Evolutionary conservation across 2,797 vertebrate genomes (phyloP).

Genomic region (Antrozous pallidus): DNA sequence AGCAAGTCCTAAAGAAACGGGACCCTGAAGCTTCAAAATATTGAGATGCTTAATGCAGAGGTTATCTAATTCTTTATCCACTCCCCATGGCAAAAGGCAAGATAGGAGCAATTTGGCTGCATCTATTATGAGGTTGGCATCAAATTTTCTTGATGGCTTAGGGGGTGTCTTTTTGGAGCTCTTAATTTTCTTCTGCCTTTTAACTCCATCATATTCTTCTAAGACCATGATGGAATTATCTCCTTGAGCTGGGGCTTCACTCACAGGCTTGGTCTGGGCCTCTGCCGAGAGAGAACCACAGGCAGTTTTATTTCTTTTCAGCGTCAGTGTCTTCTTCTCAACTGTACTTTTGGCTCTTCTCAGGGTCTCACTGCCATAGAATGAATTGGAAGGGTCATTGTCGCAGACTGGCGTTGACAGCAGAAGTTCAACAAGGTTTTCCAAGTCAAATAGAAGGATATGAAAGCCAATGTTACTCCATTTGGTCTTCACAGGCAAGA

Average conservation of each 20-base stretch:
- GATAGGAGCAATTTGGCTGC: constrained; percentile 83
- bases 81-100: constrained; percentile 85
- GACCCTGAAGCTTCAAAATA: constrained; percentile 76
- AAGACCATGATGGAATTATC: neutral
- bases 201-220: constrained; percentile 75
- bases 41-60: constrained; percentile 78
- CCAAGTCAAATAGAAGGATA: constrained; percentile 84
- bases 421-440: constrained; percentile 80
- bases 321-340: constrained; percentile 77
- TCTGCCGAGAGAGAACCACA: constrained; percentile 53
- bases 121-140: constrained; percentile 70
- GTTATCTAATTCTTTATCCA: constrained; percentile 81
- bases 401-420: constrained; percentile 59
- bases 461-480: constrained; percentile 80
- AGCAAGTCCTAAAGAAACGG: constrained; percentile 81
- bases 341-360: constrained; percentile 79
- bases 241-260: constrained; percentile 29
- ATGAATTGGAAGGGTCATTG: constrained; percentile 75
- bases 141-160: constrained; percentile 68
- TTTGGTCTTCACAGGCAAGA: constrained; percentile 80
- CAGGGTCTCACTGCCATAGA: constrained; percentile 69
- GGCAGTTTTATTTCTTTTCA: constrained; percentile 80
- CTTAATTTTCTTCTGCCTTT: constrained; percentile 82
- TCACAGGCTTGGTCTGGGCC: constrained; percentile 24
- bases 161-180: constrained; percentile 77